phyloP scores from a whole-genome alignment of 2,797 vertebrate genomes.

The Chloroceryle inda region DNA sequence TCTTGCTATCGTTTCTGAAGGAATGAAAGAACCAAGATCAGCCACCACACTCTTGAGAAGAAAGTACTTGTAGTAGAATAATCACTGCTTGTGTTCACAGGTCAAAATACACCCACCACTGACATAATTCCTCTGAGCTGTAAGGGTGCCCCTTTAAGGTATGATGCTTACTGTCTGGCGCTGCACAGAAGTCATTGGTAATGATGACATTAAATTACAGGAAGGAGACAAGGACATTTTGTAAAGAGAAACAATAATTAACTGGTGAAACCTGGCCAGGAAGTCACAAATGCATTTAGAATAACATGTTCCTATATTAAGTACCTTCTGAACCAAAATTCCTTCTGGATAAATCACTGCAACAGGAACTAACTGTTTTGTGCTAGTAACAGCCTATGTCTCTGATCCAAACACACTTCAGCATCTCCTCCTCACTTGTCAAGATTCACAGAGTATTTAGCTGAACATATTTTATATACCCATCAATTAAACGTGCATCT shows the following conservation, averaged over 20 bases:
- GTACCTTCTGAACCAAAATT: background rate
- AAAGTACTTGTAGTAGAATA: background rate
- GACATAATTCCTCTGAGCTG: background rate
- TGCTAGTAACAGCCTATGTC: background rate
- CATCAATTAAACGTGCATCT: slow-evolving; percentile 87
- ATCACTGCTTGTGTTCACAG: background rate
- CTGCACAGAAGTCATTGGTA: background rate
- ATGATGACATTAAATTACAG: background rate
- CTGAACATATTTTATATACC: slow-evolving; percentile 78
- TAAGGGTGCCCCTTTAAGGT: background rate
- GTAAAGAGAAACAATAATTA: background rate
- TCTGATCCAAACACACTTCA: background rate
- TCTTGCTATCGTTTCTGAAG: background rate
- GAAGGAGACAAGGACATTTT: background rate
- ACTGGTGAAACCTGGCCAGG: background rate
- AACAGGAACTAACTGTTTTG: background rate
- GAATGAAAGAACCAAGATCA: background rate
- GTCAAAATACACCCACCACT: background rate
- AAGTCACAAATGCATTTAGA: background rate
- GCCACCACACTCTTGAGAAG: background rate
- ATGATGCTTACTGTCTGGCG: background rate
- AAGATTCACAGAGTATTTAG: background rate
- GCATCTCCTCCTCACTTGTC: background rate
- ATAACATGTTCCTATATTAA: background rate
- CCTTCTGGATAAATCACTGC: background rate